Evolutionary conservation across 2,888 invertebrate species (phyloP).

Genomic region (Terebella lapidaria): DNA sequence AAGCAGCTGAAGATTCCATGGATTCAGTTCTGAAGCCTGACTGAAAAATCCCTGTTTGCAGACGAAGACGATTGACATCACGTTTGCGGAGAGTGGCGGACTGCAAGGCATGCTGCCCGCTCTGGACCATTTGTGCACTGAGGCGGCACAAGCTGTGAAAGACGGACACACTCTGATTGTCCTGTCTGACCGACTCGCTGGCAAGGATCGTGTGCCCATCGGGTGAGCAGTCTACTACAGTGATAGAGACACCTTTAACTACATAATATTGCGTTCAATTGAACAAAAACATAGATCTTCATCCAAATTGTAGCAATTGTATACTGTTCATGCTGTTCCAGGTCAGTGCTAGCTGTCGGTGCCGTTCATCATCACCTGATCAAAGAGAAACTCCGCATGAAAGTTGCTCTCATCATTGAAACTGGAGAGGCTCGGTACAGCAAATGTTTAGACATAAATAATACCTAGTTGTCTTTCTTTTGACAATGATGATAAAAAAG

Average conservation of each 20-base stretch:
- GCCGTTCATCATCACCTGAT: constrained; percentile 94
- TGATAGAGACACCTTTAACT: too few relatives aligned
- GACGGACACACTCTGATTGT: constrained; percentile 65
- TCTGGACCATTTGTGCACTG: constrained; percentile 72
- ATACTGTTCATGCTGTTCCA: too few relatives aligned
- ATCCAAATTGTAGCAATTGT: too few relatives aligned
- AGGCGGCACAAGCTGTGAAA: constrained; percentile 75
- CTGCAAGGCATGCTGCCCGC: constrained; percentile 69
- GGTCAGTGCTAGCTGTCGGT: constrained; percentile 79
- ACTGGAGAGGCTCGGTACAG: constrained; percentile 79
- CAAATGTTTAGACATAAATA: too few relatives aligned
- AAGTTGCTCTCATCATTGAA: constrained; percentile 89
- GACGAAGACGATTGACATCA: constrained; percentile 81
- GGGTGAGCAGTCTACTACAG: constrained; percentile 19
- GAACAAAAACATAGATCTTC: background rate
- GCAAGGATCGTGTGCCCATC: constrained; percentile 19
- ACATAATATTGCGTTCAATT: too few relatives aligned
- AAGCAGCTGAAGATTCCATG: too few relatives aligned
- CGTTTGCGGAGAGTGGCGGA: constrained; percentile 75
- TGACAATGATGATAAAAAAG: too few relatives aligned
- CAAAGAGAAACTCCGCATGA: constrained; percentile 92
- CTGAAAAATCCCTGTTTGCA: too few relatives aligned
- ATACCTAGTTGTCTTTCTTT: constrained; percentile 61
- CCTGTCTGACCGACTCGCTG: constrained; percentile 24
- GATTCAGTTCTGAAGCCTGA: too few relatives aligned